These are phyloP conservation scores for Amphimallon solstitiale DNA, from an alignment of 2,888 invertebrate genomes.

Conservation along the genomic window DNA sequence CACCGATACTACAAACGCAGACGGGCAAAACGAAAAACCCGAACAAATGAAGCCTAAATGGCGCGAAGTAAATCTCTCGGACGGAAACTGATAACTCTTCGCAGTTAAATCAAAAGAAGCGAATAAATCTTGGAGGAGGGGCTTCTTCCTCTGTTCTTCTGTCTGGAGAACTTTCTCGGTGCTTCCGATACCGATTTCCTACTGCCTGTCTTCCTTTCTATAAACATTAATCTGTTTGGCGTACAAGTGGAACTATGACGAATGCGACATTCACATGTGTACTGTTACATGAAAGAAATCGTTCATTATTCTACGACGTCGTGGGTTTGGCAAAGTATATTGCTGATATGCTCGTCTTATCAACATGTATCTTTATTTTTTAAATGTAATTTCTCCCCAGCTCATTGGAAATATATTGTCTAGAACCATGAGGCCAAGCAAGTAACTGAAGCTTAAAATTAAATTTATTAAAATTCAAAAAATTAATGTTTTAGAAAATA, in stretches of 20 bases:
- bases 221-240: conserved; percentile 17
- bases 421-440: too few relatives aligned
- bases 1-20: background rate
- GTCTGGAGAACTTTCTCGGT: background rate
- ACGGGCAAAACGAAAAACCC: conserved; percentile 21
- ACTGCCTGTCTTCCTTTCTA: conserved; percentile 15
- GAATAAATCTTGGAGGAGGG: conserved; percentile 10
- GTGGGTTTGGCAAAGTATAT: background rate
- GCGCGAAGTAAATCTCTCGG: conserved; percentile 41
- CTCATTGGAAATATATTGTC: too few relatives aligned
- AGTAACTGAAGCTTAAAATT: too few relatives aligned
- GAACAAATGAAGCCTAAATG: conserved; percentile 40
- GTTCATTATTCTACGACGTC: background rate
- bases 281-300: background rate
- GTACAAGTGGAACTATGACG: conserved; percentile 8
- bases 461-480: too few relatives aligned
- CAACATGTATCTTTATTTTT: too few relatives aligned
- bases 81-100: conserved; percentile 43
- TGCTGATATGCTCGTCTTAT: too few relatives aligned
- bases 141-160: background rate
- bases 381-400: too few relatives aligned
- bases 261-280: background rate
- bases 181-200: conserved; percentile 25
- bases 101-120: conserved; percentile 42
- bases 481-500: too few relatives aligned